Conservation (phyloP, 1,140 invertebrate genomes). For the Galendromus occidentalis region DNA sequence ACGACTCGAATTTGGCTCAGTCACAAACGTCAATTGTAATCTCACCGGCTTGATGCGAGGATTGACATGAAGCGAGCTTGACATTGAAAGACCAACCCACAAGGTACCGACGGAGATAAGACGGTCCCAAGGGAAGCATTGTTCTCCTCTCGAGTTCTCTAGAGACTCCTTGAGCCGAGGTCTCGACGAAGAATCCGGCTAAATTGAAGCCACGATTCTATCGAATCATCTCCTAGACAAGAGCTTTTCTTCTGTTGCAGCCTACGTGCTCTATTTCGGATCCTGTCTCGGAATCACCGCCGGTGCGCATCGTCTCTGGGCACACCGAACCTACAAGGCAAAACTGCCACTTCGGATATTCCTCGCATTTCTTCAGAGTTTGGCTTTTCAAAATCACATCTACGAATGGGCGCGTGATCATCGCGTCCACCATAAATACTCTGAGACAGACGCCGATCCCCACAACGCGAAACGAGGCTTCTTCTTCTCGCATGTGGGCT, state of each 20-base stretch:
- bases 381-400: constrained; percentile 77
- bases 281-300: constrained; percentile 67
- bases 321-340: constrained; percentile 81
- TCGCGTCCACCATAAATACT: constrained; percentile 86
- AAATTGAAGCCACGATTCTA: too few relatives aligned
- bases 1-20: too few relatives aligned
- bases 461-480: constrained; percentile 84
- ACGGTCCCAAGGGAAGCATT: too few relatives aligned
- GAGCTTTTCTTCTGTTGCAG: constrained; percentile 14
- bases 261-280: constrained; percentile 39
- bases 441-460: constrained; percentile 84
- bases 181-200: too few relatives aligned
- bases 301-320: constrained; percentile 83
- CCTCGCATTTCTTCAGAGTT: constrained; percentile 53
- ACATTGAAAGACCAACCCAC: too few relatives aligned
- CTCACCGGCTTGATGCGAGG: too few relatives aligned
- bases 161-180: too few relatives aligned
- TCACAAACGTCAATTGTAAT: too few relatives aligned
- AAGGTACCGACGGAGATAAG: too few relatives aligned
- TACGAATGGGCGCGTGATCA: constrained; percentile 84
- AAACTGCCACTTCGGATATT: constrained; percentile 58
- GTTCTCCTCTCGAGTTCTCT: too few relatives aligned
- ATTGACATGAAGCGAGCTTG: too few relatives aligned
- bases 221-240: too few relatives aligned
- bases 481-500: constrained; percentile 88